These are phyloP conservation scores for Eupithecia insigniata DNA, from an alignment of 2,888 invertebrate genomes.

Conservation along the genomic window DNA sequence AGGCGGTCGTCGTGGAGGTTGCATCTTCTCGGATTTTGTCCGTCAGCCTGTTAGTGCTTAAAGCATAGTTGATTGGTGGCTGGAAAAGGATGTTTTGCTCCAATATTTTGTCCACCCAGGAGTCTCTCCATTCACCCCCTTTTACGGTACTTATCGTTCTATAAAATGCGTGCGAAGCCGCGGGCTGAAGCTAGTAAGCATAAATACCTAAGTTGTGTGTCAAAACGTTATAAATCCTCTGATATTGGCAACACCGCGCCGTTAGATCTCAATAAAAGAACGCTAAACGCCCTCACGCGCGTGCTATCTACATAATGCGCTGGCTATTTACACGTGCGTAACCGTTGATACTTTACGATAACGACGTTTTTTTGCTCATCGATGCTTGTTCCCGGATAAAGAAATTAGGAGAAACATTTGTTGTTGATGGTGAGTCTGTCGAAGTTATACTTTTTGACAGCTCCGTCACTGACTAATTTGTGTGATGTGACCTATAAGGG, in stretches of 20 bases:
- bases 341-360: conserved; percentile 26
- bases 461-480: background rate
- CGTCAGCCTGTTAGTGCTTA: no score
- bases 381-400: conserved; percentile 6
- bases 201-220: conserved; percentile 9
- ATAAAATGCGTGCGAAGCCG: no score
- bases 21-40: no score
- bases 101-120: no score
- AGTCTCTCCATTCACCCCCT: no score
- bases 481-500: background rate
- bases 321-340: conserved; percentile 32
- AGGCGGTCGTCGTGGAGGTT: no score
- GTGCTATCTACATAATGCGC: conserved; percentile 30
- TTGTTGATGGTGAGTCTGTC: background rate
- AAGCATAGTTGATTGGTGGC: no score
- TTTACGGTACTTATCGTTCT: no score
- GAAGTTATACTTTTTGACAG: background rate
- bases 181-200: no score
- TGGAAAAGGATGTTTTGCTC: no score
- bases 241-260: conserved; percentile 9
- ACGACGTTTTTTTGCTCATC: conserved; percentile 14
- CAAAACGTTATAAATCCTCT: conserved; percentile 11
- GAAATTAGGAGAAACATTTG: background rate
- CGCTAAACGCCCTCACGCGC: conserved; percentile 22
- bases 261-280: conserved; percentile 25